Percentiles rank a stretch among this genome's conserved stretches.
phyloP scores from a whole-genome alignment of 2,797 vertebrate genomes.

The Gymnoscopelus microlampas region DNA sequence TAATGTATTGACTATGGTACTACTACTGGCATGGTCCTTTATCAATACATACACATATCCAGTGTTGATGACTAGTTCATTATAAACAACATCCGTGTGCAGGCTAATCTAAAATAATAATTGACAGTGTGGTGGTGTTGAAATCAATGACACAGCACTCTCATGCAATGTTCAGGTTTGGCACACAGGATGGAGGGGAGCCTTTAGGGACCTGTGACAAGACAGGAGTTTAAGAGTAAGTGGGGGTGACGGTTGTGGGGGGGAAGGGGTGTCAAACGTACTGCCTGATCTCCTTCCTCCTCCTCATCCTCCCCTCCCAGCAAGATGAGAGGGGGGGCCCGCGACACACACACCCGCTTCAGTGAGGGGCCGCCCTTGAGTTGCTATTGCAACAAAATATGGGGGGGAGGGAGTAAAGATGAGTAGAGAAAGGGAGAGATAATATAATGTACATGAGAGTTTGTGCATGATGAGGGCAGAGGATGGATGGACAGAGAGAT shows the following conservation, averaged over 20 bases:
- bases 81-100: too few relatives aligned
- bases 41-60: too few relatives aligned
- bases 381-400: slow-evolving; percentile 71
- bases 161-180: slow-evolving; percentile 68
- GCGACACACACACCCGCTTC: slow-evolving; percentile 70
- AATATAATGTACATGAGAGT: slow-evolving; percentile 9
- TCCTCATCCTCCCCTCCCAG: slow-evolving; percentile 77
- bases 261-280: slow-evolving; percentile 68
- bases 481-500: neutral
- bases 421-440: neutral
- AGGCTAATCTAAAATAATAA: too few relatives aligned
- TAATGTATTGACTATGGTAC: too few relatives aligned
- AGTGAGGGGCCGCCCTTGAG: slow-evolving; percentile 73
- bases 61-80: too few relatives aligned
- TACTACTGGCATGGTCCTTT: too few relatives aligned
- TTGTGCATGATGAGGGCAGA: neutral
- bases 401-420: slow-evolving; percentile 22
- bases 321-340: slow-evolving; percentile 82
- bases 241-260: slow-evolving; percentile 35
- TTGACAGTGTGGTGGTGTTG: slow-evolving; percentile 3
- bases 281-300: slow-evolving; percentile 84
- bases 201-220: slow-evolving; percentile 26
- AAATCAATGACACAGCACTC: slow-evolving; percentile 64
- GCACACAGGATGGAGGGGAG: slow-evolving; percentile 37
- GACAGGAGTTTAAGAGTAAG: slow-evolving; percentile 46